phyloP scores from a whole-genome alignment of 2,888 invertebrate species.

The Lepidonotus clava region DNA sequence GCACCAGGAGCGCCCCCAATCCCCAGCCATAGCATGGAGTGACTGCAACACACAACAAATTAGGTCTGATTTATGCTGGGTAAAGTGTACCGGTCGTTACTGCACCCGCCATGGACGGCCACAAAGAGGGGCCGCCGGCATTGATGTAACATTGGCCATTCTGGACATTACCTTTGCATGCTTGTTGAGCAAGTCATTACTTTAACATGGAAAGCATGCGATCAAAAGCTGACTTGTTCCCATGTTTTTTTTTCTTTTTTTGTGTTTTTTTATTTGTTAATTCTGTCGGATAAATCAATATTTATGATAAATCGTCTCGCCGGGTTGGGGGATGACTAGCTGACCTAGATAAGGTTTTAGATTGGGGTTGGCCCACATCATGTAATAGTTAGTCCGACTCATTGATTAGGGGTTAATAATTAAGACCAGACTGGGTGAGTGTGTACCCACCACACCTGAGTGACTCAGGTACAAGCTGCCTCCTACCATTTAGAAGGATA shows the following conservation, averaged over 20 bases:
- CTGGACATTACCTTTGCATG: neutral
- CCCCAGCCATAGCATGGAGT: too few species aligned
- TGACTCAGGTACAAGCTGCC: constrained; percentile 11
- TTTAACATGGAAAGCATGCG: neutral
- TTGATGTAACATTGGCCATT: neutral
- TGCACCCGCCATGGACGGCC: too few species aligned
- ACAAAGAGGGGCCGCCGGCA: too few species aligned
- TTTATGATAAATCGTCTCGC: neutral
- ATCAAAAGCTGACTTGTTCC: too few species aligned
- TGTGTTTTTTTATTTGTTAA: too few species aligned
- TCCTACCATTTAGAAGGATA: neutral
- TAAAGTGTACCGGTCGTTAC: too few species aligned
- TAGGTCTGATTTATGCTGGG: too few species aligned
- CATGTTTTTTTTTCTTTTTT: too few species aligned
- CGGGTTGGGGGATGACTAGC: neutral
- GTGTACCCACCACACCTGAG: neutral
- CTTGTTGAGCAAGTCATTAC: neutral
- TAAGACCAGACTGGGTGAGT: neutral
- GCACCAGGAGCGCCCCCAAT: too few species aligned
- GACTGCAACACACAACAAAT: too few species aligned
- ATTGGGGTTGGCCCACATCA: too few species aligned
- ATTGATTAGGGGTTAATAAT: neutral
- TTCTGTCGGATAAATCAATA: constrained; percentile 7
- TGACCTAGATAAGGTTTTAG: neutral
- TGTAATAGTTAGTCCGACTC: neutral